These are phyloP conservation scores for Battus philenor DNA, from an alignment of 1,140 invertebrate genomes.

Conservation along the genomic window DNA sequence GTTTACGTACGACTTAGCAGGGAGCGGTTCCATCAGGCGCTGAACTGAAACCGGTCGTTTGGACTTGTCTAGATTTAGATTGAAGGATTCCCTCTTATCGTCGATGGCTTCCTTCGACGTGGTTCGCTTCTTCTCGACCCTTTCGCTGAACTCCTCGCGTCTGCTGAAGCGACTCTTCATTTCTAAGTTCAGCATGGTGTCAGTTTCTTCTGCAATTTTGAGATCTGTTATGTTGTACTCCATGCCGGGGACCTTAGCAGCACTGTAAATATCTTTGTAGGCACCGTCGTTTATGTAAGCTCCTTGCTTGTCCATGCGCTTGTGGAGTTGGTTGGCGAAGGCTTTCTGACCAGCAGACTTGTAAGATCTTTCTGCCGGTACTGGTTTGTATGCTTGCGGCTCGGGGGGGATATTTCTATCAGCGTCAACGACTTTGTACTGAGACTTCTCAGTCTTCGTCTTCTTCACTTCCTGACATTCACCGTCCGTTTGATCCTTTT, in stretches of 20 bases:
- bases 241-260: conserved; percentile 57
- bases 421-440: conserved; percentile 49
- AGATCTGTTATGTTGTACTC: conserved; percentile 72
- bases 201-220: conserved; percentile 71
- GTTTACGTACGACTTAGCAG: conserved; percentile 58
- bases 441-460: conserved; percentile 55
- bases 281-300: conserved; percentile 71
- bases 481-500: conserved; percentile 74
- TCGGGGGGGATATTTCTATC: conserved; percentile 38
- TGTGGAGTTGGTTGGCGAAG: conserved; percentile 71
- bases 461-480: conserved; percentile 62
- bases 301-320: conserved; percentile 73
- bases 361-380: conserved; percentile 51
- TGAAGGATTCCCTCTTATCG: conserved; percentile 55
- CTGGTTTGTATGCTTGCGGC: conserved; percentile 50
- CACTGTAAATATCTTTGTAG: conserved; percentile 65
- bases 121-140: conserved; percentile 44
- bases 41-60: conserved; percentile 60
- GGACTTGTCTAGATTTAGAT: conserved; percentile 48
- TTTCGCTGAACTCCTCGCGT: conserved; percentile 59
- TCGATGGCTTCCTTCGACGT: conserved; percentile 57
- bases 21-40: conserved; percentile 54
- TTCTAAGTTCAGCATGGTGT: conserved; percentile 62
- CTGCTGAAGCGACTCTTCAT: conserved; percentile 57
- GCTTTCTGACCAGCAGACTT: conserved; percentile 70